phyloP scores from a whole-genome alignment of 2,113 vertebrate genomes.

The Crotalus helleri region DNA sequence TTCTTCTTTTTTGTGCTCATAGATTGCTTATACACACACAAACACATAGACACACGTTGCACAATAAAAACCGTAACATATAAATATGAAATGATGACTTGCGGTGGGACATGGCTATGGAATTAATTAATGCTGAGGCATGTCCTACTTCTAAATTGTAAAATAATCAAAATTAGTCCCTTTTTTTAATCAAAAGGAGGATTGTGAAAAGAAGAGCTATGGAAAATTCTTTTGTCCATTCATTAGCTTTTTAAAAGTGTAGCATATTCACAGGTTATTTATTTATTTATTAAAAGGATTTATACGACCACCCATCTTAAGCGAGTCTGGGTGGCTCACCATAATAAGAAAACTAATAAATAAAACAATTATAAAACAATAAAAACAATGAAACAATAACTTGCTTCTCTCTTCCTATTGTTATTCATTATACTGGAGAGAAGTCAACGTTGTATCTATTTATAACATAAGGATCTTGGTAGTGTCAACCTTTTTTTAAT shows the following conservation, averaged over 20 bases:
- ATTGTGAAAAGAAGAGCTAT: constrained; percentile 54
- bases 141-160: constrained; percentile 32
- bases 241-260: constrained; percentile 54
- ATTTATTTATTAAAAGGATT: background rate
- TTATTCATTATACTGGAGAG: constrained; percentile 24
- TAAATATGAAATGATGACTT: background rate
- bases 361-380: background rate
- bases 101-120: constrained; percentile 3
- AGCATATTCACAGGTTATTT: constrained; percentile 41
- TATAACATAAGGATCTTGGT: background rate
- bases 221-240: constrained; percentile 62
- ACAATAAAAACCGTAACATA: background rate
- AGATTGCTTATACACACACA: background rate
- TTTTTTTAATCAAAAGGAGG: constrained; percentile 53
- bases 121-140: constrained; percentile 40
- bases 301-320: background rate
- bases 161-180: constrained; percentile 43
- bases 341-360: background rate
- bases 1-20: background rate
- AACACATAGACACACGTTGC: background rate
- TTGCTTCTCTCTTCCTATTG: constrained; percentile 13
- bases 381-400: background rate
- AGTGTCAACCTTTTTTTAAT: background rate
- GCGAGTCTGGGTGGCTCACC: background rate
- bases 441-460: background rate